phyloP scores from a whole-genome alignment of 2,113 vertebrate species.

The Theropithecus gelada region DNA sequence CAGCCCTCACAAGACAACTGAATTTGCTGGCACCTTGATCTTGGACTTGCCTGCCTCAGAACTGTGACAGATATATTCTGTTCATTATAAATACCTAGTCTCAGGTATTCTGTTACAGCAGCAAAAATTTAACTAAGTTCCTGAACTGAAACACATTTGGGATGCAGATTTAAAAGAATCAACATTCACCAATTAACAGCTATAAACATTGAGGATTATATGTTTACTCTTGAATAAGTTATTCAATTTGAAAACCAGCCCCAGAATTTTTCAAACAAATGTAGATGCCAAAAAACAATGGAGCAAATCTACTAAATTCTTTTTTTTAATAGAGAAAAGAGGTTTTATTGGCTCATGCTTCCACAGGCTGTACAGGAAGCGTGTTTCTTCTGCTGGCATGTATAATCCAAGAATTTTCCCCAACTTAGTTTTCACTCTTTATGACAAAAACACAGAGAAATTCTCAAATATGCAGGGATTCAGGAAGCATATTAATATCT shows the following conservation, averaged over 20 bases:
- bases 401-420: neutral
- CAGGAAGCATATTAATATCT: neutral
- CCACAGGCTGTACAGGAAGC: too few species aligned
- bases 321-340: too few species aligned
- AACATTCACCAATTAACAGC: too few species aligned
- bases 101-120: neutral
- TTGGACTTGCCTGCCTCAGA: neutral
- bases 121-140: neutral
- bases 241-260: neutral
- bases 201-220: neutral
- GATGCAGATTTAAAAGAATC: neutral
- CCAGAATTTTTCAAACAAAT: neutral
- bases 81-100: neutral
- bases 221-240: neutral
- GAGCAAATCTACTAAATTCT: neutral
- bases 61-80: neutral
- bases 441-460: neutral
- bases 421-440: neutral
- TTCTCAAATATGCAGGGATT: neutral
- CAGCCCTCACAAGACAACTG: neutral
- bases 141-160: neutral
- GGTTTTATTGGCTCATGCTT: too few species aligned
- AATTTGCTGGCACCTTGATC: neutral
- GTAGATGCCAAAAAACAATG: neutral
- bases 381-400: neutral